These are phyloP conservation scores for Drosophila pachea DNA, from an alignment of 1,140 invertebrate species.

Conservation along the genomic window DNA sequence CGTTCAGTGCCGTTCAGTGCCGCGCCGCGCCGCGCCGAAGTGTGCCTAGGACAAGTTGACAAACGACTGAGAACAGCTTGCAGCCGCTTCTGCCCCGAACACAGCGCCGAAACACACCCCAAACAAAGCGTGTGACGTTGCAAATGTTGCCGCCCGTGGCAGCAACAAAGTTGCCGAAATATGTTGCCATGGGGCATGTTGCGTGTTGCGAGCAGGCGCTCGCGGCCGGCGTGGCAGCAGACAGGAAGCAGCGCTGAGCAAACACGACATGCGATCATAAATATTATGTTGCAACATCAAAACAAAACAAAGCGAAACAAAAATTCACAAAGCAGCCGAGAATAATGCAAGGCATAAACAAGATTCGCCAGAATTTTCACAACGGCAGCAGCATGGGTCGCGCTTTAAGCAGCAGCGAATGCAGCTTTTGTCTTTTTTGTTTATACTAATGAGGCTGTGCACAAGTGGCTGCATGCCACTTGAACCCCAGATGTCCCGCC, in stretches of 20 bases:
- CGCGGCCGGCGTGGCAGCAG: background rate
- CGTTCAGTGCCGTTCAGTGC: no score
- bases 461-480: constrained; percentile 58
- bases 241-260: constrained; percentile 17
- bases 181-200: constrained; percentile 40
- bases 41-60: constrained; percentile 63
- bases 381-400: constrained; percentile 17
- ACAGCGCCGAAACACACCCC: constrained; percentile 54
- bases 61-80: constrained; percentile 57
- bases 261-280: constrained; percentile 56
- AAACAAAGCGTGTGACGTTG: constrained; percentile 29
- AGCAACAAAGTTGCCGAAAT: constrained; percentile 50
- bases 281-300: constrained; percentile 39
- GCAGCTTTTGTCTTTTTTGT: constrained; percentile 23
- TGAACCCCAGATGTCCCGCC: constrained; percentile 10
- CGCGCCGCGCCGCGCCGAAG: constrained; percentile 10
- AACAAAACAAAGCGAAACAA: constrained; percentile 30
- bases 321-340: constrained; percentile 18
- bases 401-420: constrained; percentile 14
- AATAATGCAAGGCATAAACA: constrained; percentile 19
- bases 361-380: constrained; percentile 31
- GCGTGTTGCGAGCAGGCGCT: background rate
- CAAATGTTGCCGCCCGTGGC: constrained; percentile 32
- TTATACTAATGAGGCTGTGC: constrained; percentile 63
- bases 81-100: constrained; percentile 14